These are phyloP conservation scores for Aplodontia rufa DNA, from an alignment of 2,113 vertebrate species.

Conservation along the genomic window DNA sequence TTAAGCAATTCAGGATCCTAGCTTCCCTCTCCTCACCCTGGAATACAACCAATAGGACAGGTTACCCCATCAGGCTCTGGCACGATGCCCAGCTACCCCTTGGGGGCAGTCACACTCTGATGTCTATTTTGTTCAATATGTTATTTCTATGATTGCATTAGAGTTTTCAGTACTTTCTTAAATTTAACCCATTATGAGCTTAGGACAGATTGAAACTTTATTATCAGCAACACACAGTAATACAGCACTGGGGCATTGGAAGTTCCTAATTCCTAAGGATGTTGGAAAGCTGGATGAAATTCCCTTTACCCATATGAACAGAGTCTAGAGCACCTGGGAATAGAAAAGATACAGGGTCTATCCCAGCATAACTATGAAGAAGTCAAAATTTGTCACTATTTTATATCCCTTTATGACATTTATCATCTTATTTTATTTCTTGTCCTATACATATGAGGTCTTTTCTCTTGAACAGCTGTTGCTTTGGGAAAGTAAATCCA, in stretches of 20 bases:
- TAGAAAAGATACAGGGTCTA: not conserved
- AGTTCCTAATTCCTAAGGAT: not conserved
- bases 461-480: not conserved
- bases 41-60: conserved; percentile 24
- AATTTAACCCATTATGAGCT: conserved; percentile 20
- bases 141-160: conserved; percentile 26
- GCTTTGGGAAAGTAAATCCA: not conserved
- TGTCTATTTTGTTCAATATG: not conserved
- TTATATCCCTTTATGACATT: not conserved
- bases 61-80: conserved; percentile 47
- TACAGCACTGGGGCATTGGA: too few species aligned
- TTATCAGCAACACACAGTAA: not conserved
- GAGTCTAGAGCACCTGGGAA: not conserved
- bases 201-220: not conserved
- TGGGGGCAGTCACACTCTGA: not conserved
- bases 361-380: not conserved
- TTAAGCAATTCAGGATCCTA: not conserved
- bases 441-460: not conserved
- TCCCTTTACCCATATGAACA: not conserved
- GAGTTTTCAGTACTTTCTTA: not conserved
- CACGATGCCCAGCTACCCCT: not conserved
- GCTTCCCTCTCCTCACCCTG: not conserved
- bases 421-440: conserved; percentile 38
- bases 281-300: not conserved
- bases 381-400: not conserved